Evolutionary conservation across 2,797 vertebrate species (phyloP).

Genomic region (Forpus xanthops): DNA sequence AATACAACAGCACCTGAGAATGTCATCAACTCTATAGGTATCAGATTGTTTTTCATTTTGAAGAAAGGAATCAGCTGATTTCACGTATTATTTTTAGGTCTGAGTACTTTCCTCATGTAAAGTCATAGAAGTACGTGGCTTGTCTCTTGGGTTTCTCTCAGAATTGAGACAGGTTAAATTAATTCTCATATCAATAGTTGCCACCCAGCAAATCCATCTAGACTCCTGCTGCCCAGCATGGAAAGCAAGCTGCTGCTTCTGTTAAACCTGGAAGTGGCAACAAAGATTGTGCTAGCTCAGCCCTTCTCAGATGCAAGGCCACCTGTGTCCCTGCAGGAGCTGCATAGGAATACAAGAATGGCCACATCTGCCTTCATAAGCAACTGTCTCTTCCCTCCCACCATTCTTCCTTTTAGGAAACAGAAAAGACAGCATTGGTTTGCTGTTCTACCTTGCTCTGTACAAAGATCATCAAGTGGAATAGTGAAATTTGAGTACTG

Average conservation of each 20-base stretch:
- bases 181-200: not conserved
- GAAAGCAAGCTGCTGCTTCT: not conserved
- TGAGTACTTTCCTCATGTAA: not conserved
- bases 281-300: not conserved
- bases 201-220: not conserved
- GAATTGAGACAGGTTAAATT: not conserved
- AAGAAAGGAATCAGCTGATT: not conserved
- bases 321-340: accelerated
- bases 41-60: not conserved
- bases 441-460: not conserved
- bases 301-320: not conserved
- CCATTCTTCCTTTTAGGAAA: too few relatives aligned
- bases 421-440: not conserved
- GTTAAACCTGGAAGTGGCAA: too few relatives aligned
- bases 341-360: not conserved
- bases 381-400: not conserved
- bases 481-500: not conserved
- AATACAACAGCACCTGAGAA: not conserved
- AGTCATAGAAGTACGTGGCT: not conserved
- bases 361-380: not conserved
- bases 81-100: not conserved
- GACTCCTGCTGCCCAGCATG: not conserved
- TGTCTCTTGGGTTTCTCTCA: not conserved
- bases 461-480: not conserved
- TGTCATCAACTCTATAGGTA: not conserved